Evolutionary conservation across 2,888 invertebrate species (phyloP).

Genomic region (Mesopsocus fuscifrons): DNA sequence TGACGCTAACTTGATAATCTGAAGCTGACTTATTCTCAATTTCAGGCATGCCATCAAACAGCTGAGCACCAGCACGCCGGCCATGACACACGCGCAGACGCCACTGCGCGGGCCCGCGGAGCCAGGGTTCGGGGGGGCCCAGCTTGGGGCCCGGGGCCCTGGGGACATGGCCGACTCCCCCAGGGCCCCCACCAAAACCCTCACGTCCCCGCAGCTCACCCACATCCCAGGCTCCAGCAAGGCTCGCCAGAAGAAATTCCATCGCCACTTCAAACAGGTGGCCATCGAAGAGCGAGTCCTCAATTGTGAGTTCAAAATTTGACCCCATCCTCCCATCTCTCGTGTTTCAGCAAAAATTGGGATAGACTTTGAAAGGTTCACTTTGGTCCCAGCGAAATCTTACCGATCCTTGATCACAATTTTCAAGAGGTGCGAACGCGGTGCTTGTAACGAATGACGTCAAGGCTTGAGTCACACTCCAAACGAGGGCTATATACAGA

Average conservation of each 20-base stretch:
- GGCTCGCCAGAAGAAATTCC: constrained; percentile 73
- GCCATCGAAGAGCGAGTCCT: constrained; percentile 68
- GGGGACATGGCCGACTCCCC: too few species aligned
- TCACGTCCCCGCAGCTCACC: constrained; percentile 18
- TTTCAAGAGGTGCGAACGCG: too few species aligned
- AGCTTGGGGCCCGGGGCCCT: neutral
- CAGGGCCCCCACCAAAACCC: too few species aligned
- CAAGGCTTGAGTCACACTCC: too few species aligned
- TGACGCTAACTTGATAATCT: too few species aligned
- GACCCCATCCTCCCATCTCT: too few species aligned
- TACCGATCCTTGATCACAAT: neutral
- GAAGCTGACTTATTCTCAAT: neutral
- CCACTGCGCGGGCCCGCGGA: neutral
- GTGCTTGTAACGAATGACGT: too few species aligned
- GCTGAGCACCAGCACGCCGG: constrained; percentile 6
- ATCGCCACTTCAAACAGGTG: constrained; percentile 59
- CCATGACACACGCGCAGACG: constrained; percentile 5
- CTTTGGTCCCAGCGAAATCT: too few species aligned
- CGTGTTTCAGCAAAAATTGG: neutral
- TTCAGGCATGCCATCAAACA: constrained; percentile 8
- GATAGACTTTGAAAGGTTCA: too few species aligned
- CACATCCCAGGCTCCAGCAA: constrained; percentile 39
- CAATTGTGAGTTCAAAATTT: constrained; percentile 43
- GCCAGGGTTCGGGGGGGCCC: neutral
- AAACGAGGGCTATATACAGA: too few species aligned